These are phyloP conservation scores for Pyrrhia umbra DNA, from an alignment of 2,888 invertebrate genomes.

Conservation along the genomic window DNA sequence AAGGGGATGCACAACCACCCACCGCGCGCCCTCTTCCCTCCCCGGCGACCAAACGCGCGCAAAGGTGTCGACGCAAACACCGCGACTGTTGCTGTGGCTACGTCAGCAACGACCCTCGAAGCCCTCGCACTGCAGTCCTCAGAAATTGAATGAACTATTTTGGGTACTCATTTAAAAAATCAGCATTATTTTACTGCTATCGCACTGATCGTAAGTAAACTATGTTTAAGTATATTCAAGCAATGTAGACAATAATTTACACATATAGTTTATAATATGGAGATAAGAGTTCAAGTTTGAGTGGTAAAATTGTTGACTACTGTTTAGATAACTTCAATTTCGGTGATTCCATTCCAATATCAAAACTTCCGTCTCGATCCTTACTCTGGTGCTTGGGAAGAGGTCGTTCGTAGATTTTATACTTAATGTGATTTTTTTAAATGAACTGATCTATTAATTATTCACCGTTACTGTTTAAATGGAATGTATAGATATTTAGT, in stretches of 20 bases:
- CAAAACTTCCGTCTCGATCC: constrained; percentile 24
- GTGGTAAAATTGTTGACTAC: constrained; percentile 26
- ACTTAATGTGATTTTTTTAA: constrained; percentile 21
- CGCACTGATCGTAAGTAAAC: constrained; percentile 38
- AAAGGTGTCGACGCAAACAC: constrained; percentile 64
- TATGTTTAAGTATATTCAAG: constrained; percentile 52
- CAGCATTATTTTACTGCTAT: constrained; percentile 31
- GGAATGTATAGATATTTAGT: constrained; percentile 37
- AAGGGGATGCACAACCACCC: constrained; percentile 89
- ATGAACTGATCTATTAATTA: constrained; percentile 49
- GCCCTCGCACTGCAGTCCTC: constrained; percentile 61
- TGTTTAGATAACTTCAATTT: constrained; percentile 23
- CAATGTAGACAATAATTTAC: constrained; percentile 61
- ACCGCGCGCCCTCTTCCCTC: constrained; percentile 78
- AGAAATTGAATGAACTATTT: constrained; percentile 61
- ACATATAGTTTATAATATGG: constrained; percentile 23
- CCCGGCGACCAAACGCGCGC: constrained; percentile 68
- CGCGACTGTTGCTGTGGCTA: constrained; percentile 27
- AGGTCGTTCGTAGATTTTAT: constrained; percentile 31
- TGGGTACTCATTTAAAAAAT: constrained; percentile 10
- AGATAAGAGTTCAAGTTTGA: constrained; percentile 29
- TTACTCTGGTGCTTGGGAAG: constrained; percentile 56
- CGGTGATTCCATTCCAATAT: constrained; percentile 42
- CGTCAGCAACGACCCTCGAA: constrained; percentile 53
- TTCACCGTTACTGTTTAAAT: constrained; percentile 33